Base-by-base conservation (phyloP, 2,113 vertebrate genomes). In the Xiphorhynchus elegans region DNA sequence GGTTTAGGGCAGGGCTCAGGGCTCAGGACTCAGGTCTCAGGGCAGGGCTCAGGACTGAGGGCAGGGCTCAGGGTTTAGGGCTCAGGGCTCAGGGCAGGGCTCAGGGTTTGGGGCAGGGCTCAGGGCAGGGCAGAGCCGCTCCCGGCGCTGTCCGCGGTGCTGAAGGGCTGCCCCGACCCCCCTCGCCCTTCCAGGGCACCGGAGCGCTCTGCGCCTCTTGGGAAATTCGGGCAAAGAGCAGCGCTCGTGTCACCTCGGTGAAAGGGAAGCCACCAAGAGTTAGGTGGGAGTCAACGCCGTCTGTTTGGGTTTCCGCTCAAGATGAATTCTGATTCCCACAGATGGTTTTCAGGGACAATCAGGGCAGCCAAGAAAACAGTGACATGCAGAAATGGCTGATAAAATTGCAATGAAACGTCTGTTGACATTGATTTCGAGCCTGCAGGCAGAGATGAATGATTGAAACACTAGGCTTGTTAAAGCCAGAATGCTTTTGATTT, bases 401-500 rank as follows among this genome's bases (percentile, higher is more conserved):
- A 98, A 98, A 99, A 98, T 98, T 98, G 98, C 98, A 98, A 97
- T 97, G 98, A 98, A 99, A 99, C 97, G 98, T 99, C 99, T 99
- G 99, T 98, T 99, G 98, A 98, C 98, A 99, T 97, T 98, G 98
- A 98, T 98, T 98, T 96, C 96, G 98, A 98, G 99, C 99, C 99
- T 62, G 87, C 93, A 96, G 99, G 99, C 98, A 97, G 97, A 98
- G 98, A 99, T 99, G 98, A 99, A 99, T 99, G 99, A 99, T 99
- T 99, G 99, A 99, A 98, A 98, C 98, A 98, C 98, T 94, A 97
- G 97, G 98, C 98, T 99, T 99, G 98, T 99, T 99, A 99, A 98
- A 99, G 98, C 98, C 97, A 97, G 98, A 98, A 98, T 98, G 98
- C 98, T 98, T 99, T 99, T 98, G 98, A 99, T 98, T 99, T 98